Base-by-base conservation (phyloP, 2,797 vertebrate genomes). In the Sebastes oblongus region DNA sequence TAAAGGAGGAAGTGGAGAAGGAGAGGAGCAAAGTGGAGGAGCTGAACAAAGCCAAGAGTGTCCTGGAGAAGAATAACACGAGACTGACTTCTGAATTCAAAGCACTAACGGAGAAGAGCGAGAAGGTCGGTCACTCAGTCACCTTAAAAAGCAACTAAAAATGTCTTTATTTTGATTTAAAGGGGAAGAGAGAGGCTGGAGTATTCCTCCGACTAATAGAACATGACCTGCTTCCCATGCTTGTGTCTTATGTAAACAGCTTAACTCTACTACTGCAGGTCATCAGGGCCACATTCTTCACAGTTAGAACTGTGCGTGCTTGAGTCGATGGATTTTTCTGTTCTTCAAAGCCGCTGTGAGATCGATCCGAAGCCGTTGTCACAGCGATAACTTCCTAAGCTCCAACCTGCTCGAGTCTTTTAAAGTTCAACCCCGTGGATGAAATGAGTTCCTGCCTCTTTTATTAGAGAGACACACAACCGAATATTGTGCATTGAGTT, bases 1-100 rank as follows among this genome's bases (percentile, higher is more conserved):
- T 95, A 68, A 97, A 97, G 84, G 96, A 97, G 85, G 96, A 97
- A 62, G 91, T 99, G 85, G 92, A 94, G 87, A 97, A 96, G 90
- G 97, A 97, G 92, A 97, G 93, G 85, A 93, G 91, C 74, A 97
- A 93, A 89, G 91, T 91, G 13, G 93, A 95, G 75, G 97, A 98
- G 86, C 90, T 98, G 72, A 96, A 92, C 82, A 96, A 97, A 92
- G 88, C 95, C 82, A 97, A 95, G 81, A 93, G 9, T 62, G 92
- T 89, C 72, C 91, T 98, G 91, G 97, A 98, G 83, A 97, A 96
- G 89, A 97, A 96, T 71, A 93, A 93, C 75, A 80, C 60, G 70
- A 97, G 92, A 46, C 86, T 98, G 76, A 92, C 70, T 3, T 95
- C 96, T 76, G 97, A 99, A 59, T 88, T 98, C 50, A 97, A 95